Conservation (phyloP, 2,888 invertebrate species). For the Drosophila gaucha region DNA sequence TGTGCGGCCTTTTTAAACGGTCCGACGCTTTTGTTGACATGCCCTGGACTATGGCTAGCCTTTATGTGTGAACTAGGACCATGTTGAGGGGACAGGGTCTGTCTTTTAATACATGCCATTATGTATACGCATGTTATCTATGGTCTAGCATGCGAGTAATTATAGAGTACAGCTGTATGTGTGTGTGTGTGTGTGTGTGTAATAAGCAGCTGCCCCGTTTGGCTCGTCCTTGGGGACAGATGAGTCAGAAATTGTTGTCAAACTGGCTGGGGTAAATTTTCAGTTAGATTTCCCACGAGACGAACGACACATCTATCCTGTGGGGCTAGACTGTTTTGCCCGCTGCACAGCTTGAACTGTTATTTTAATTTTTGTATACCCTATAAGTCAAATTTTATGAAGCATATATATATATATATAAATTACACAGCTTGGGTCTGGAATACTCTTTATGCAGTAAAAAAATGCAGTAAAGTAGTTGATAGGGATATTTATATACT, state of each 20-base stretch:
- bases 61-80: slow-evolving; percentile 10
- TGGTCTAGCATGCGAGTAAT: slow-evolving; percentile 37
- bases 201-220: slow-evolving; percentile 62
- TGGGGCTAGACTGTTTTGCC: not conserved
- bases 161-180: slow-evolving; percentile 15
- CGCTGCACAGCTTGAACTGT: slow-evolving; percentile 15
- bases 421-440: not conserved
- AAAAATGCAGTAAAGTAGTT: not conserved
- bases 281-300: slow-evolving; percentile 67
- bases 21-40: slow-evolving; percentile 50
- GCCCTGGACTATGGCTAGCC: slow-evolving; percentile 29
- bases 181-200: slow-evolving; percentile 21
- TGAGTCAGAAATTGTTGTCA: slow-evolving; percentile 45
- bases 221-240: slow-evolving; percentile 62
- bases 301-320: slow-evolving; percentile 1
- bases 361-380: slow-evolving; percentile 6
- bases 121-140: slow-evolving; percentile 66
- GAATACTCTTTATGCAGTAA: not conserved
- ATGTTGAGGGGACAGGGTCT: not conserved
- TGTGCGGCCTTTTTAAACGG: slow-evolving; percentile 23
- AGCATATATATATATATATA: not conserved
- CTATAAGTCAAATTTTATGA: not conserved
- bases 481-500: not conserved
- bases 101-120: slow-evolving; percentile 50
- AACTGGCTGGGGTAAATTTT: slow-evolving; percentile 41